Conservation (phyloP, 2,113 vertebrate genomes). For the Syrmaticus mikado region DNA sequence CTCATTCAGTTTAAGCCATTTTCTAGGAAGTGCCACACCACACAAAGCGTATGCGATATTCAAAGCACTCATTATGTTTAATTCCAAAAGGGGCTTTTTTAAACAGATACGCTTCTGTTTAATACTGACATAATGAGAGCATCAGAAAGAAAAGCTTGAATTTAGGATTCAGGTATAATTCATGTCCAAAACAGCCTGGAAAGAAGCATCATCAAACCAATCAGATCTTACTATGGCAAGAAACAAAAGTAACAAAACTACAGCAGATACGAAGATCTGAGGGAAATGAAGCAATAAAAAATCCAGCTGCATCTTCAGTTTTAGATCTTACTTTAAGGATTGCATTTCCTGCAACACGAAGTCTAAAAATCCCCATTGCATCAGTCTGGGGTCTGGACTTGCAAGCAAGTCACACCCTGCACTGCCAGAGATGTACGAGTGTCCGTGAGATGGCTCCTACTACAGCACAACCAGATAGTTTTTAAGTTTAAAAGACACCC, state of each 20-base stretch:
- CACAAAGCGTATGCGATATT: neutral
- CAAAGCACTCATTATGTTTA: neutral
- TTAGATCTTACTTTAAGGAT: neutral
- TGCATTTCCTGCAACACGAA: neutral
- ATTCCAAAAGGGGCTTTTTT: neutral
- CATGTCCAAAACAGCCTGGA: neutral
- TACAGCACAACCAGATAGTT: neutral
- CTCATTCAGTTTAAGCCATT: neutral
- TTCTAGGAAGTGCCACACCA: neutral
- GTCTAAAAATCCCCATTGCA: neutral
- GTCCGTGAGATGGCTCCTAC: neutral
- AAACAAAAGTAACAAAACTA: neutral
- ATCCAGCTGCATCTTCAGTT: neutral
- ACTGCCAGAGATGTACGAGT: neutral
- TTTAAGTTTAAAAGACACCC: neutral
- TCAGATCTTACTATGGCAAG: neutral
- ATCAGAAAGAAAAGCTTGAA: neutral
- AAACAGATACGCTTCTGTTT: neutral
- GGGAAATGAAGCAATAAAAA: neutral
- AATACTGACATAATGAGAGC: neutral
- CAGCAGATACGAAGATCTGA: neutral
- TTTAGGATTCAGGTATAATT: neutral
- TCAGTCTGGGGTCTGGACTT: neutral
- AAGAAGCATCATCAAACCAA: neutral
- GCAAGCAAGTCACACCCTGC: neutral